Base-by-base conservation (phyloP, 2,113 vertebrate genomes). In the Mobula birostris region DNA sequence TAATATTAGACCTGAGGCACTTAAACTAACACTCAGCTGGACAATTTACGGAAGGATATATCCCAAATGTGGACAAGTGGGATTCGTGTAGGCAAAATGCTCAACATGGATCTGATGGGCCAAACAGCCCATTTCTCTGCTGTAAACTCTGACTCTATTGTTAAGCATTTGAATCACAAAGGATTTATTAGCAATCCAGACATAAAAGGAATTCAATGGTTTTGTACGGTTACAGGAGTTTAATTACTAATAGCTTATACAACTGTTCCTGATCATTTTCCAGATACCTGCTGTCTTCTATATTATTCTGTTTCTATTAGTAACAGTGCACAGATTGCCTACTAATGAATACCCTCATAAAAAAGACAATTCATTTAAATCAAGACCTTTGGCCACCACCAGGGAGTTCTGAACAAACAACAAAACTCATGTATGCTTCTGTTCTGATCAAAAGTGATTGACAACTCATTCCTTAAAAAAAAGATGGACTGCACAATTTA, bases 241-340 rank as follows among this genome's bases (percentile, higher is more conserved):
- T 93, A 48, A 36, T 24, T 56, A 74, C 91, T 32, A 90, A 32
- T 32, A 66, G 68, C 32, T 74, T 7, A 5, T 74, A 40, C 91
- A 68, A 93, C 70, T 40, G 15, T n/a, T 27, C 3, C 70, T 48
- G 68, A 74, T 40, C 68, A 74, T 27, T 21, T 76, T 74, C 91
- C 68, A 74, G 68, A 56, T 74, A 93, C 91, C 36, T 70, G 32
- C 90, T 93, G 90, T 74, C 90, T 74, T 68, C 36, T 77, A 61
- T 87, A 87, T 87, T 90, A 66, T 29, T 32, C 15, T 32, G 61
- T 90, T 29, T 66, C n/a, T 70, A 93, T 48, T 15, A 93, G 32
- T 74, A 74, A 76, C 91, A 92, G n/a, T 11, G 32, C n/a, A 76
- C 9, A 3, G 32, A n/a, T 74, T 27, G 24, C 91, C 91, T 74